These are phyloP conservation scores for Rotaria magnacalcarata DNA, from an alignment of 2,888 invertebrate species.

Conservation along the genomic window DNA sequence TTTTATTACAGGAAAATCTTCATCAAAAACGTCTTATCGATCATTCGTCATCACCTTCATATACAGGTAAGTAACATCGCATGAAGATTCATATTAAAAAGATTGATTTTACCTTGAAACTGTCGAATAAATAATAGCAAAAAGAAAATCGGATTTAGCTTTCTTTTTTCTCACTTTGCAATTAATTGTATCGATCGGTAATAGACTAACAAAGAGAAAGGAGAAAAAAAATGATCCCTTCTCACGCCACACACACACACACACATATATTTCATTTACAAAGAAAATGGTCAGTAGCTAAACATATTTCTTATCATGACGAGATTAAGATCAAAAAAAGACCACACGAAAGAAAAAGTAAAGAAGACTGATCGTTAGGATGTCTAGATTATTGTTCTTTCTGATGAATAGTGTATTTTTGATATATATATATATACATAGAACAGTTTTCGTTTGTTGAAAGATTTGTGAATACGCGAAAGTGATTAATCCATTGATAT, in stretches of 20 bases:
- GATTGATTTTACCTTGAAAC: not conserved
- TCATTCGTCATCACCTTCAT: constrained; percentile 29
- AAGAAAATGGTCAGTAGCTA: not conserved
- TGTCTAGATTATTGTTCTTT: too few species aligned
- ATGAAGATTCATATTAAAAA: not conserved
- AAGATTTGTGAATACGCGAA: not conserved
- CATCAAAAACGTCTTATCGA: constrained; percentile 23
- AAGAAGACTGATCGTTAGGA: not conserved
- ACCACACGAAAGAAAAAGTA: not conserved
- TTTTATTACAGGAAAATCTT: not conserved
- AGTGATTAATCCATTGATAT: constrained; percentile 24
- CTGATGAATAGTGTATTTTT: too few species aligned
- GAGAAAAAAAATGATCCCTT: not conserved
- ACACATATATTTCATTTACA: not conserved
- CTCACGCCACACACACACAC: not conserved
- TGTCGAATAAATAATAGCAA: not conserved
- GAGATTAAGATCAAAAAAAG: constrained; percentile 15
- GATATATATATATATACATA: not conserved
- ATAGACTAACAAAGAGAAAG: not conserved
- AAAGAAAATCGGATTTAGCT: not conserved
- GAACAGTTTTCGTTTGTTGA: not conserved
- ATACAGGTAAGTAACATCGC: constrained; percentile 21
- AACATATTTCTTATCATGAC: constrained; percentile 9
- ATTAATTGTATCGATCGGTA: constrained; percentile 13
- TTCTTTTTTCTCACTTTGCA: not conserved